Conservation (phyloP, 2,113 vertebrate species). For the Seriola aureovittata region DNA sequence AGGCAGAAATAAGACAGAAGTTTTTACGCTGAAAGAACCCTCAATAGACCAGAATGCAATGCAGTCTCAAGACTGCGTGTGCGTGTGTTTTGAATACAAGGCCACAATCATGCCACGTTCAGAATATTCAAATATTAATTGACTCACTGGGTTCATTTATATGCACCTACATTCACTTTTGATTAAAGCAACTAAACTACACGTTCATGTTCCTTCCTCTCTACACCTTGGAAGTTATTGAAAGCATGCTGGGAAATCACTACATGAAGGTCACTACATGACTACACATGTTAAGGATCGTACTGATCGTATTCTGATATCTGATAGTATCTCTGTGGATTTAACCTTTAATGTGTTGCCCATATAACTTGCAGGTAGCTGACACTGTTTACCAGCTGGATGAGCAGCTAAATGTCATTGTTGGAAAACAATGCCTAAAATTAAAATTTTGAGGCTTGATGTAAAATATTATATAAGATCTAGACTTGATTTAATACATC, state of each 20-base stretch:
- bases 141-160: background rate
- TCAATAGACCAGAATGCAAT: slow-evolving; percentile 3
- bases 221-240: background rate
- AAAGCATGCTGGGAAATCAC: slow-evolving; percentile 22
- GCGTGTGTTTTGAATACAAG: background rate
- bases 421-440: background rate
- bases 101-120: background rate
- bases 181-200: background rate
- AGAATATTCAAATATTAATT: background rate
- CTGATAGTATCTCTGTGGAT: background rate
- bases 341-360: background rate
- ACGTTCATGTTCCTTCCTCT: background rate
- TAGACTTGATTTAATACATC: background rate
- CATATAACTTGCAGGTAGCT: background rate
- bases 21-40: background rate
- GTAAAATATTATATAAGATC: background rate
- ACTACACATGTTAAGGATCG: too few relatives aligned
- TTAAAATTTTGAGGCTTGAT: background rate
- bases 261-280: background rate
- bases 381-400: background rate
- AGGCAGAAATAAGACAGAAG: background rate
- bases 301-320: too few relatives aligned
- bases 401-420: background rate
- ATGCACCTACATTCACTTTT: background rate
- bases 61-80: background rate